Evolutionary conservation across 2,113 vertebrate species (phyloP), one percentile per base, ranked within the genome.

Genomic region (Myotis lucifugus): DNA sequence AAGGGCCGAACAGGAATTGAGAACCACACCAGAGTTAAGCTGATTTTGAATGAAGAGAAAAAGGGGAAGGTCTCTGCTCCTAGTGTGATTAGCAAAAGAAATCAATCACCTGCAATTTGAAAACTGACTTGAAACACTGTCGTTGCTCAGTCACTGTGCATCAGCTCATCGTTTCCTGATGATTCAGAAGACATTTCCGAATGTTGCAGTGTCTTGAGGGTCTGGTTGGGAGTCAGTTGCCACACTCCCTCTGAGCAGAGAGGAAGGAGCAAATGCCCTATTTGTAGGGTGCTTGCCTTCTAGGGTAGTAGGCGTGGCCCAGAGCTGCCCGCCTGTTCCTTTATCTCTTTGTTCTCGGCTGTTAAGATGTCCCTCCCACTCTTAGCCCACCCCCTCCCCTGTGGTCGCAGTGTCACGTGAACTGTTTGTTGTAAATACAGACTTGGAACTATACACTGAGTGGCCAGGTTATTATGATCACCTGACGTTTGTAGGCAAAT

Each of bases 381-480:
- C 91, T 42, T 4, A 34, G 82, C 52, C 46, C 19, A 14, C 52
- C 18, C 3, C 25, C 34, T 40, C 19, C 52, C 25, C 34, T 61
- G 0, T 14, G 12, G n/a, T 18, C 17, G 2, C 32, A 5, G 29
- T 6, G 17, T 8, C n/a, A 5, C 5, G 0, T 0, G 34, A 4
- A 3, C 66, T 52, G 77, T 59, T 34, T 11, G 19, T 48, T 40
- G 18, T 74, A 37, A 69, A 88, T 64, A 29, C 61, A 9, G 1
- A 46, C 25, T 78, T 79, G 10, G 15, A 29, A 85, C 15, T 64
- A 17, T 15, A 1, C 10, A 46, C 46, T 42, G 42, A 42, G 42
- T 42, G 42, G 42, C 42, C 42, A 42, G 42, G 1, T 42, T 42
- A 42, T 42, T 42, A 42, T 42, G 42, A 42, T 7, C 42, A 42